These are phyloP conservation scores for Thysanoteuthis rhombus DNA, from an alignment of 2,888 invertebrate species.

Conservation along the genomic window DNA sequence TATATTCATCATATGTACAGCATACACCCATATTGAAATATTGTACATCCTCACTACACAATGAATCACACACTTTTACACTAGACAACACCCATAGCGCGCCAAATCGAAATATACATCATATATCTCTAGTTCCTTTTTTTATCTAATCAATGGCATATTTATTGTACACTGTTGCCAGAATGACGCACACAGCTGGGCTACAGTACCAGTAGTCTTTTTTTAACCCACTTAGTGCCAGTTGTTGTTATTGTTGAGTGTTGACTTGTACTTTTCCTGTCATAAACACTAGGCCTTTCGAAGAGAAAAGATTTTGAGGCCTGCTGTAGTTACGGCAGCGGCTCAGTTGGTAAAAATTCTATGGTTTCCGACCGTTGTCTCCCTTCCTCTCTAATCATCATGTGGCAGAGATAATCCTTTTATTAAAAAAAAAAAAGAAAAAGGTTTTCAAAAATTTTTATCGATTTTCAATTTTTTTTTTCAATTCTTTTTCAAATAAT, in stretches of 20 bases:
- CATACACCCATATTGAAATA: background rate
- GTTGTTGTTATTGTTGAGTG: background rate
- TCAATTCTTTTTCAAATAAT: no score
- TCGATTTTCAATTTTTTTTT: no score
- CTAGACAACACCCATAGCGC: background rate
- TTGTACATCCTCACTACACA: no score
- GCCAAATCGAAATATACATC: background rate
- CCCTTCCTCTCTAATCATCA: no score
- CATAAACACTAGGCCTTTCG: background rate
- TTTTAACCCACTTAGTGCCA: background rate
- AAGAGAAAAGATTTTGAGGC: background rate
- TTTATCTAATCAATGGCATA: background rate
- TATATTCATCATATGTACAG: background rate
- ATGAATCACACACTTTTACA: background rate
- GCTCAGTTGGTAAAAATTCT: background rate
- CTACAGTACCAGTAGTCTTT: background rate
- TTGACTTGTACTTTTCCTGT: background rate
- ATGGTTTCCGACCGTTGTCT: background rate
- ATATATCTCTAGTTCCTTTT: background rate
- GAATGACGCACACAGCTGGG: slow-evolving; percentile 12
- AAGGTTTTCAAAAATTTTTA: no score
- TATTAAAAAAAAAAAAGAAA: no score
- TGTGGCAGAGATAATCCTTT: no score
- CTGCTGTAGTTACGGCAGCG: background rate
- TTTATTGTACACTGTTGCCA: background rate